Base-by-base conservation (phyloP, 2,113 vertebrate species). In the Oncorhynchus mykiss region DNA sequence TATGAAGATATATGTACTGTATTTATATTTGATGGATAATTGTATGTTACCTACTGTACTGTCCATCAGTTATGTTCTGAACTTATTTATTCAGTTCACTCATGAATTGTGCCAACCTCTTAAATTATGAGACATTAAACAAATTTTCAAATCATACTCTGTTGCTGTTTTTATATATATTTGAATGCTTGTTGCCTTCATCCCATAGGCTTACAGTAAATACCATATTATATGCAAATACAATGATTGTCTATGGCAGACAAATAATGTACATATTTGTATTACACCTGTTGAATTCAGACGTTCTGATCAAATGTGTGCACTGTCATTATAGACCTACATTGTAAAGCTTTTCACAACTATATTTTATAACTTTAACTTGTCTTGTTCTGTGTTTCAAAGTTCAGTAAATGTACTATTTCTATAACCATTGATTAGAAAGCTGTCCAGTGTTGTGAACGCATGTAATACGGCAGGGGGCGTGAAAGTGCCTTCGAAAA, bases 41-140 rank as follows among this genome's bases (percentile, higher is more conserved):
- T 84, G 75, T 90, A 76, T 77, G 54, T 71, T 81, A 87, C 78
- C 57, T 79, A 54, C 45, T 85, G 88, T 87, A 80, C 80, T 83
- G 81, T 88, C 71, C 66, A 72, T 71, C 39, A 78, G 48, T 72
- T 76, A 71, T 69, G 71, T 81, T 79, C 72, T 34, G 79, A 59
- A 84, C 86, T 83, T 91, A 91, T 92, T 91, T 92, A 91, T 92
- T 90, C 77, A 78, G 79, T 87, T 72, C 81, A 82, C 51, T 54
- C 12, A 29, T 85, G 74, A 82, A 79, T 83, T 89, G 70, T 89
- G 82, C 84, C 84, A 83, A 75, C 72, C 75, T 45, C 66, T 76
- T 88, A 84, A 89, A 81, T 82, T 86, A 87, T 83, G 75, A 48
- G 84, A 86, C 86, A 89, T 90, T 90, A 88, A 91, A 91, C 80